Conservation (phyloP, 2,888 invertebrate species). For the Drosophila austrosaltans region DNA sequence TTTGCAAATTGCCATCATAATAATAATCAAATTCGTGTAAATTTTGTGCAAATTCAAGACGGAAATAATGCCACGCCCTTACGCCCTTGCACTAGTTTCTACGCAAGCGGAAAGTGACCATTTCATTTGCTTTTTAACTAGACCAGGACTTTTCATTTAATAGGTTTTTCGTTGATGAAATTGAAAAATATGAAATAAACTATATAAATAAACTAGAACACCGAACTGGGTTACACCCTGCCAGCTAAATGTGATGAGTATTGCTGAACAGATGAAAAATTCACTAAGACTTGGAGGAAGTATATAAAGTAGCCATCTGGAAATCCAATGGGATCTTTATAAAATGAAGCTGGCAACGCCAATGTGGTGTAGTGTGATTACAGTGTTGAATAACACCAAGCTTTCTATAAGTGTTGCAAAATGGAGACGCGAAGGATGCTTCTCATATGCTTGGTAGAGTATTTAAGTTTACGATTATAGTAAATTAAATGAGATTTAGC, state of each 20-base stretch:
- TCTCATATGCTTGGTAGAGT: not conserved
- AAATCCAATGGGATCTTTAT: too few relatives aligned
- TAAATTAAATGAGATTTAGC: not conserved
- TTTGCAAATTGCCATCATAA: slow-evolving; percentile 78
- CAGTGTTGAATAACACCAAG: too few relatives aligned
- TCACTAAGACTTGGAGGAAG: too few relatives aligned
- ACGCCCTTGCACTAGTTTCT: not conserved
- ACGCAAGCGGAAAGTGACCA: slow-evolving; percentile 14
- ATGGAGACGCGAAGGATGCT: not conserved
- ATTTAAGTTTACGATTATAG: not conserved
- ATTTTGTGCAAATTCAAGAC: slow-evolving; percentile 75
- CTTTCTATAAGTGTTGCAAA: too few relatives aligned
- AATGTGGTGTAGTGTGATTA: too few relatives aligned
- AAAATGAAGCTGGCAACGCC: too few relatives aligned
- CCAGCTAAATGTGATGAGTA: not conserved
- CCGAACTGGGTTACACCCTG: not conserved
- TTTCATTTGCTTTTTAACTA: slow-evolving; percentile 19
- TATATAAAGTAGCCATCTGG: too few relatives aligned
- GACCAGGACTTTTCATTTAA: slow-evolving; percentile 58
- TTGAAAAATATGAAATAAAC: slow-evolving; percentile 58
- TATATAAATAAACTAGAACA: slow-evolving; percentile 12
- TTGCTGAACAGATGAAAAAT: not conserved
- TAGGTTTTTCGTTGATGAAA: slow-evolving; percentile 69
- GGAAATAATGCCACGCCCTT: slow-evolving; percentile 60
- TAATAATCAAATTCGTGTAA: slow-evolving; percentile 79